A percentile compares a stretch with the other conserved stretches of the same genome.
Conservation (phyloP, 2,797 vertebrate species). For the Coracias cyanogaster region DNA sequence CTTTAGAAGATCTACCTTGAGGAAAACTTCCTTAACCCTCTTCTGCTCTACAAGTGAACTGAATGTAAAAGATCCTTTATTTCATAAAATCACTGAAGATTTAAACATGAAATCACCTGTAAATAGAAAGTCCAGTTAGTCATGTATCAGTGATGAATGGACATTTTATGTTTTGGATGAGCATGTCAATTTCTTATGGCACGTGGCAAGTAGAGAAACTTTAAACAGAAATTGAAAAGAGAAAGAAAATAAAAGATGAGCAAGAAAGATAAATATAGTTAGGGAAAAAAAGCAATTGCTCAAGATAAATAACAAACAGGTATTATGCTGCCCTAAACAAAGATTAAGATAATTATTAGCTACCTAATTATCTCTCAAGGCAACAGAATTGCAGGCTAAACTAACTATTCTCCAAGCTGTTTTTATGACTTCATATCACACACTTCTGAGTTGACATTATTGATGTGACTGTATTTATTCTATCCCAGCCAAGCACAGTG, state of each 20-base stretch:
- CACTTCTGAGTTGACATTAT: background rate
- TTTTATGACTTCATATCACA: background rate
- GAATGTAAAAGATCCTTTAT: background rate
- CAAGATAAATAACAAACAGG: background rate
- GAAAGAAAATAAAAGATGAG: background rate
- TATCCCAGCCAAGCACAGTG: background rate
- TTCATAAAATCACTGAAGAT: background rate
- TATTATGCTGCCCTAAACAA: background rate
- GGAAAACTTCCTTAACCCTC: background rate
- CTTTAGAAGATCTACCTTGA: slow-evolving; percentile 5
- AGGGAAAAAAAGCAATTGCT: background rate
- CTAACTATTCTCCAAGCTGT: background rate
- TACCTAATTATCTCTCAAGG: background rate
- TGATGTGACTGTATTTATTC: background rate
- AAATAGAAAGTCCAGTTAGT: background rate
- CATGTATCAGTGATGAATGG: background rate
- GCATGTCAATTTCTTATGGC: background rate
- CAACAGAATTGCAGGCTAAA: background rate
- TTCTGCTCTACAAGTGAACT: background rate
- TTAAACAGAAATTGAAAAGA: background rate
- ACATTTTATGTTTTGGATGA: background rate
- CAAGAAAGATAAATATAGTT: background rate
- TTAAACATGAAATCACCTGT: background rate
- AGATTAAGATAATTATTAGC: background rate
- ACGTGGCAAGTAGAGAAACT: background rate